Conservation (phyloP, 2,888 invertebrate species). For the Tetranychus truncatus region DNA sequence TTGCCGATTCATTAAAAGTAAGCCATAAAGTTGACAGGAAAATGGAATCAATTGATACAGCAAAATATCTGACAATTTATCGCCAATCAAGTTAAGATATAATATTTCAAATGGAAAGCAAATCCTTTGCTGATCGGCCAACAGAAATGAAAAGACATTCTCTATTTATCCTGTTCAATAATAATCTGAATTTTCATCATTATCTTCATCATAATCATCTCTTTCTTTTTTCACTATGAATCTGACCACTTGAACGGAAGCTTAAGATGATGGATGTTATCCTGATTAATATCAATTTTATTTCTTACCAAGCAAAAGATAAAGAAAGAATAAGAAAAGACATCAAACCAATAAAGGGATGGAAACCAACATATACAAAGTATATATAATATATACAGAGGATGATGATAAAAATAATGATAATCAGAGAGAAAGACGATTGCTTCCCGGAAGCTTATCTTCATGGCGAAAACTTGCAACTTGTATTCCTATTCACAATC, state of each 20-base stretch:
- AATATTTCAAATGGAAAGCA: not conserved
- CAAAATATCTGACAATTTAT: not conserved
- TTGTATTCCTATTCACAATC: too few species aligned
- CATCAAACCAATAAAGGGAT: slow-evolving; percentile 2
- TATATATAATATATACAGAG: not conserved
- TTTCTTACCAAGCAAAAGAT: not conserved
- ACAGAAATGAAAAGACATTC: not conserved
- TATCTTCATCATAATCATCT: not conserved
- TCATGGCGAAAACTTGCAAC: too few species aligned
- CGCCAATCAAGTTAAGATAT: not conserved
- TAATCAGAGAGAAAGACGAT: too few species aligned
- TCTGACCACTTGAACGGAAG: slow-evolving; percentile 1
- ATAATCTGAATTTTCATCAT: slow-evolving; percentile 1
- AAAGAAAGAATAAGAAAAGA: not conserved
- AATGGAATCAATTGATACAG: not conserved
- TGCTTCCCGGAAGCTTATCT: too few species aligned
- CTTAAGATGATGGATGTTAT: not conserved
- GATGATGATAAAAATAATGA: not conserved
- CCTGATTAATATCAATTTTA: not conserved
- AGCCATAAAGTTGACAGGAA: not conserved
- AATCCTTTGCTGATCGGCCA: not conserved
- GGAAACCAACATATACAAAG: not conserved
- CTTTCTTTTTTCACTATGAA: not conserved
- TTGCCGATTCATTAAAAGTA: not conserved
- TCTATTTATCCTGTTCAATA: not conserved